These are phyloP conservation scores for Tachina fera DNA, from an alignment of 2,888 invertebrate species.

Conservation along the genomic window DNA sequence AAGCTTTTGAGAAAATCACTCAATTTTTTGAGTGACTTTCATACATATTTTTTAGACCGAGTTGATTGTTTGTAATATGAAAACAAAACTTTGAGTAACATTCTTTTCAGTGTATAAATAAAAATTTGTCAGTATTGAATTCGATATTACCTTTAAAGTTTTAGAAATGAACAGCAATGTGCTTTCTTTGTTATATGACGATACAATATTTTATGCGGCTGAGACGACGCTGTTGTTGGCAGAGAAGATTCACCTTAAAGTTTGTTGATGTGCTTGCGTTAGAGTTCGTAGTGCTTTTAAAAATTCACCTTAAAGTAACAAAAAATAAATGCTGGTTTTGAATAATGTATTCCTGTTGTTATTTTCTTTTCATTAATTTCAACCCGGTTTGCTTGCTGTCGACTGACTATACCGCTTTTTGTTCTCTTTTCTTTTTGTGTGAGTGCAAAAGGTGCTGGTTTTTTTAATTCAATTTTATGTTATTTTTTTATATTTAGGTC, in stretches of 20 bases:
- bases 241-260: slow-evolving; percentile 55
- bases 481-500: slow-evolving; percentile 14
- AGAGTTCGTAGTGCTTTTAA: slow-evolving; percentile 41
- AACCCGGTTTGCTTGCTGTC: slow-evolving; percentile 56
- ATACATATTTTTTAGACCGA: no score
- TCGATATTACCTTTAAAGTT: slow-evolving; percentile 53
- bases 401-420: slow-evolving; percentile 6
- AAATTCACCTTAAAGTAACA: slow-evolving; percentile 37
- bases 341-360: slow-evolving; percentile 43
- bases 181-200: slow-evolving; percentile 28
- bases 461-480: slow-evolving; percentile 39
- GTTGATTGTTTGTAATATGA: no score
- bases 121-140: slow-evolving; percentile 18
- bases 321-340: slow-evolving; percentile 53
- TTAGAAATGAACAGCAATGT: slow-evolving; percentile 28
- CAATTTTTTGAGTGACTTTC: no score
- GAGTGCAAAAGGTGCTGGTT: slow-evolving; percentile 47
- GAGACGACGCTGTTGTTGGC: slow-evolving; percentile 14
- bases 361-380: slow-evolving; percentile 35
- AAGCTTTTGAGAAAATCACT: no score
- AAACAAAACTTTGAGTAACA: no score
- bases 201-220: slow-evolving; percentile 3
- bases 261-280: slow-evolving; percentile 43
- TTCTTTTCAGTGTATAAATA: neutral
- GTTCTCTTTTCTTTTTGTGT: slow-evolving; percentile 23